phyloP scores from a whole-genome alignment of 2,888 invertebrate species.

The Sesia bembeciformis region DNA sequence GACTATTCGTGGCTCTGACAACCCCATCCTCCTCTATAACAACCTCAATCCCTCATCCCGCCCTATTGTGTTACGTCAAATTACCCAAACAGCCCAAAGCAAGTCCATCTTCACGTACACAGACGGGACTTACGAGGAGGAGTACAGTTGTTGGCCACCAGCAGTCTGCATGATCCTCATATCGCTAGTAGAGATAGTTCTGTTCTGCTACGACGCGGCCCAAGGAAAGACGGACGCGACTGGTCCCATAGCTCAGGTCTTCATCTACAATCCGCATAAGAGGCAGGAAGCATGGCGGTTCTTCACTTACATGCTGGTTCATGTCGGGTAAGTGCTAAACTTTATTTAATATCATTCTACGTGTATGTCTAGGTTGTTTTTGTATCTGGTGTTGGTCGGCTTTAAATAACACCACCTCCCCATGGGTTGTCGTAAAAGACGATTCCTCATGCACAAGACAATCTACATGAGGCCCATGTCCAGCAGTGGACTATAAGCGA shows the following conservation, averaged over 20 bases:
- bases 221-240: slow-evolving; percentile 65
- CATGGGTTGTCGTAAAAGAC: too few species aligned
- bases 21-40: background rate
- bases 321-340: slow-evolving; percentile 82
- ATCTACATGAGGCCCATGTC: too few species aligned
- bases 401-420: too few species aligned
- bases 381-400: too few species aligned
- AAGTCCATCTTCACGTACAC: slow-evolving; percentile 54
- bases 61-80: slow-evolving; percentile 35
- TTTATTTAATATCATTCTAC: too few species aligned
- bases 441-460: too few species aligned
- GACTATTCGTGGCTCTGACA: background rate
- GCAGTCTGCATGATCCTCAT: slow-evolving; percentile 93
- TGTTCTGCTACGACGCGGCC: slow-evolving; percentile 75
- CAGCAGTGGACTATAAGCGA: too few species aligned
- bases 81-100: slow-evolving; percentile 32
- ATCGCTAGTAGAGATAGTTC: slow-evolving; percentile 88
- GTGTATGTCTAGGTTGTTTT: too few species aligned
- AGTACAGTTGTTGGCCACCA: slow-evolving; percentile 95
- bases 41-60: slow-evolving; percentile 4
- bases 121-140: slow-evolving; percentile 90
- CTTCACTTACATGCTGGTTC: slow-evolving; percentile 96
- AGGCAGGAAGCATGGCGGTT: slow-evolving; percentile 95
- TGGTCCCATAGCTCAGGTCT: slow-evolving; percentile 85
- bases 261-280: slow-evolving; percentile 91